A percentile compares a stretch with the other conserved stretches of the same genome.
These are phyloP conservation scores for Bostrychus sinensis DNA, from an alignment of 2,113 vertebrate species.

Conservation along the genomic window DNA sequence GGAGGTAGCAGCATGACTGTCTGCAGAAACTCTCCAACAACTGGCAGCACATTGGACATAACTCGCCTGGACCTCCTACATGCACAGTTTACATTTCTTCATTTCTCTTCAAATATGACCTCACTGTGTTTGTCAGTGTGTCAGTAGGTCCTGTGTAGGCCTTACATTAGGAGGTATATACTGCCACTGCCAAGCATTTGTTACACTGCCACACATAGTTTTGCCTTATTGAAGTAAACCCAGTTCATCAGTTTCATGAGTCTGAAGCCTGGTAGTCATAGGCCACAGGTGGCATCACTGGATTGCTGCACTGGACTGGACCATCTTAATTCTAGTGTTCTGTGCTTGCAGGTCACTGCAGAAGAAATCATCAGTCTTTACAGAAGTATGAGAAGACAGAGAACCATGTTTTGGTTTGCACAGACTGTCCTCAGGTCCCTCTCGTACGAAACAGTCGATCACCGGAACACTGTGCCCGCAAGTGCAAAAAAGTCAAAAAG, in stretches of 20 bases:
- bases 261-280: no score
- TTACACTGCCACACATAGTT: no score
- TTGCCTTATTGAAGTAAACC: no score
- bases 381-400: constrained; percentile 79
- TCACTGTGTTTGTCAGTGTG: no score
- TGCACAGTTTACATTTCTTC: background rate
- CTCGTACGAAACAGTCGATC: constrained; percentile 56
- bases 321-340: background rate
- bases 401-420: constrained; percentile 67
- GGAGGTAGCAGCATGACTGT: background rate
- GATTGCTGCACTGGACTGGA: background rate
- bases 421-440: constrained; percentile 57
- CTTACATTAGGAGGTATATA: background rate
- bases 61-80: background rate
- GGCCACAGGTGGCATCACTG: background rate
- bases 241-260: no score
- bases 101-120: no score
- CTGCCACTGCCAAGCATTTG: no score
- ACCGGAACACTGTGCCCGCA: constrained; percentile 74
- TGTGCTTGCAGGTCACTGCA: constrained; percentile 50
- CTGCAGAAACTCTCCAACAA: constrained; percentile 3
- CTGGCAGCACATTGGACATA: background rate
- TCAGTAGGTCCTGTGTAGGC: background rate
- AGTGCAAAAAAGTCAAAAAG: constrained; percentile 74
- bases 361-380: constrained; percentile 60